Evolutionary conservation across 2,797 vertebrate genomes (phyloP), one percentile per base, ranked within the genome.

Genomic region (Manis crassicaudata): DNA sequence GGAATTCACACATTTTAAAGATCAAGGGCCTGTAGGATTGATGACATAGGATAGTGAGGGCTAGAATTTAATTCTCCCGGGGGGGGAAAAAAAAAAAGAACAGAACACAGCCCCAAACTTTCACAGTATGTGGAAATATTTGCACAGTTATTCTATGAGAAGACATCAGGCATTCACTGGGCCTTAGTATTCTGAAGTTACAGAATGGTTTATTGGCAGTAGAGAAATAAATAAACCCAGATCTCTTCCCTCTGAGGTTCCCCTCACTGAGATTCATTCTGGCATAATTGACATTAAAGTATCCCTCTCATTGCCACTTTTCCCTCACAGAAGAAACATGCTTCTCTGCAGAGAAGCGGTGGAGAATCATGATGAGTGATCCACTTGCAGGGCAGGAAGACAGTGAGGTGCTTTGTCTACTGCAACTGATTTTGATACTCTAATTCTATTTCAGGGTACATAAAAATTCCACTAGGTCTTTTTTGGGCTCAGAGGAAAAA

Each of bases 221-320:
- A 46, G 67, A 70, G 92, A 96, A 88, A 94, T 56, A 95, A 95
- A 82, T 54, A 97, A 67, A 35, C 52, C 50, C 27, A 32, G 52
- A 90, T 56, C 88, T 67, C 86, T 96, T 94, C 83, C 97, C 86
- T 97, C 50, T 82, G 70, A 32, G 58, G 77, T 63, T 85, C 82
- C 72, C 70, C 85, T 96, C 85, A 46, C 72, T 92, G 86, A 95
- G 94, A 97, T 94, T 94, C 92, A 93, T 63, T 94, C 75, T 86
- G 81, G 76, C 50, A 95, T 92, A 93, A 96, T 23, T 86, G 83
- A 83, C 91, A 89, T 94, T 21, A 96, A 96, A 96, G 85, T 86
- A 84, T 75, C 81, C 84, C 82, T 80, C 76, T 92, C 21, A 2
- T 87, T 73, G 77, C 87, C 43, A 40, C 76, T 77, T 79, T 92